Percentiles rank a stretch among this genome's conserved stretches.
These are phyloP conservation scores for Terrapene triunguis DNA, from an alignment of 2,113 vertebrate genomes.

Conservation along the genomic window DNA sequence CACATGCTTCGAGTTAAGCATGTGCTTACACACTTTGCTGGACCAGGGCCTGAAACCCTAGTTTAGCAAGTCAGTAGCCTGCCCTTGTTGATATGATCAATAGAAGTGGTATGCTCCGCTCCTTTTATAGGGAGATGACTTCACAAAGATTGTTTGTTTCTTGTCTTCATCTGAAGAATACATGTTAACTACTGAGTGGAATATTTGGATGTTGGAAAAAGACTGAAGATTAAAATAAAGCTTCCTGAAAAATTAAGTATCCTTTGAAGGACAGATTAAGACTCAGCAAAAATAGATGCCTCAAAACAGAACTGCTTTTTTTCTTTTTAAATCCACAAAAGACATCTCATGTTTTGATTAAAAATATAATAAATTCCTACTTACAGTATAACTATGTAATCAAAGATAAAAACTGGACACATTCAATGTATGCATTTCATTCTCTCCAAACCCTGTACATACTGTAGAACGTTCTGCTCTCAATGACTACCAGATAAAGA, in stretches of 20 bases:
- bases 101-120: fast-evolving
- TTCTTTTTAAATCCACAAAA: neutral
- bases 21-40: neutral
- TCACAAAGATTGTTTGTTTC: neutral
- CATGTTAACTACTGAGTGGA: neutral
- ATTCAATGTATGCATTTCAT: neutral
- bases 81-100: neutral
- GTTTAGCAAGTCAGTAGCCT: neutral
- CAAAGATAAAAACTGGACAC: neutral
- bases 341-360: neutral
- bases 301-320: neutral
- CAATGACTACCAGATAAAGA: neutral
- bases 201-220: neutral
- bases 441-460: neutral
- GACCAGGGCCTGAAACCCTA: neutral
- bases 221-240: neutral
- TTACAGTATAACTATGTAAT: neutral
- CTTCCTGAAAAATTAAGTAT: neutral
- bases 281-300: neutral
- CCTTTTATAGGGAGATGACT: neutral
- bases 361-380: neutral
- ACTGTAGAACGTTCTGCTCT: neutral
- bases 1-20: neutral
- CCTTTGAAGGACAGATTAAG: neutral
- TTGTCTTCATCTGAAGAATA: neutral